These are phyloP conservation scores for Polypedilum vanderplanki DNA, from an alignment of 1,140 invertebrate species.

Conservation along the genomic window DNA sequence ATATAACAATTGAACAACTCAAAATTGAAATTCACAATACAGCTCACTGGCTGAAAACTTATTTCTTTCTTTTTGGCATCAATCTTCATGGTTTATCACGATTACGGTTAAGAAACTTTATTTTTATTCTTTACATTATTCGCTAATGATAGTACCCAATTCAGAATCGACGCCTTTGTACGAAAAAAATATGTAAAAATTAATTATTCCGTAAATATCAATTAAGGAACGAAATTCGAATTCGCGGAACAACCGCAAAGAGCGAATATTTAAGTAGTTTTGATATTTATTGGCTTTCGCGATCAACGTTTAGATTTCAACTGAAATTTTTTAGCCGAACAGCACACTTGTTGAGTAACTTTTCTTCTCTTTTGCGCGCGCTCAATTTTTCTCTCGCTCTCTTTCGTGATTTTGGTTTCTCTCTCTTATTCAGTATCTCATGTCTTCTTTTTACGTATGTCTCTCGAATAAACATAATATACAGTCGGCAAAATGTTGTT, in stretches of 20 bases:
- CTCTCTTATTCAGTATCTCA: not conserved
- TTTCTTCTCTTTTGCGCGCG: not conserved
- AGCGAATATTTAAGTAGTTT: not conserved
- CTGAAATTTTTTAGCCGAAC: not conserved
- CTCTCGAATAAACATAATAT: not conserved
- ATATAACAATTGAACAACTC: too few relatives aligned
- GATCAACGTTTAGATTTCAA: conserved; percentile 18
- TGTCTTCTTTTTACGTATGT: not conserved
- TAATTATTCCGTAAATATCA: conserved; percentile 18
- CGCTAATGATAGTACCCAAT: too few relatives aligned
- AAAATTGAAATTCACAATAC: too few relatives aligned
- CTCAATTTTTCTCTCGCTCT: not conserved
- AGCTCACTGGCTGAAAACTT: too few relatives aligned
- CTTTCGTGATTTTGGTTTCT: not conserved
- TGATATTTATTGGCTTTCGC: not conserved
- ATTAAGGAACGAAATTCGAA: not conserved
- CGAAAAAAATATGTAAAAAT: not conserved
- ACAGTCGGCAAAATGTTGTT: not conserved
- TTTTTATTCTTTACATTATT: too few relatives aligned
- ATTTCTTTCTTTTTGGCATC: too few relatives aligned
- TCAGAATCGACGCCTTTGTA: too few relatives aligned
- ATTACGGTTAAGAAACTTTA: too few relatives aligned
- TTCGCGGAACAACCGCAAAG: not conserved
- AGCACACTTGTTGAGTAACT: not conserved
- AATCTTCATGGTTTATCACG: too few relatives aligned